phyloP scores from a whole-genome alignment of 2,888 invertebrate genomes.

The Lepidochrysops patricia region DNA sequence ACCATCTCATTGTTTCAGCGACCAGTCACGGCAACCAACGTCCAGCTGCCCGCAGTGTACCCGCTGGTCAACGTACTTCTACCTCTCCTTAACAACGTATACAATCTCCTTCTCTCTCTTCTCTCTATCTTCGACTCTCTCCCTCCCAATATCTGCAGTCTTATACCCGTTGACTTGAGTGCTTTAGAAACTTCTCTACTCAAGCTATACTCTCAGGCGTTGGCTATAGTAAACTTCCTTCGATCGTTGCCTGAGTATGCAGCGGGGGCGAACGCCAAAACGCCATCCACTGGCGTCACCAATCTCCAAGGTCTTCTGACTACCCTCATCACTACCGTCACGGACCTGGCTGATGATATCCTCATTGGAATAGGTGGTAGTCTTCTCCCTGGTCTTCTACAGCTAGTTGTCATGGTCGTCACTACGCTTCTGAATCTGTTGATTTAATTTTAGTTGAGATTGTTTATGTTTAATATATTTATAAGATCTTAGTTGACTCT shows the following conservation, averaged over 20 bases:
- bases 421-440: constrained; percentile 44
- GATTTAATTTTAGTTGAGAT: constrained; percentile 27
- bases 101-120: constrained; percentile 59
- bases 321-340: constrained; percentile 39
- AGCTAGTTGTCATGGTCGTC: constrained; percentile 52
- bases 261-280: constrained; percentile 50
- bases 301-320: constrained; percentile 49
- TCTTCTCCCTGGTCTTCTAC: constrained; percentile 50
- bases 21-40: constrained; percentile 44
- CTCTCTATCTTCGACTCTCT: constrained; percentile 64
- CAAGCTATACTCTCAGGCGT: constrained; percentile 58
- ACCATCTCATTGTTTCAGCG: constrained; percentile 47
- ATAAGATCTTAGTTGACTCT: not conserved
- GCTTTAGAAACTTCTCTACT: constrained; percentile 58
- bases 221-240: constrained; percentile 62
- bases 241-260: constrained; percentile 55
- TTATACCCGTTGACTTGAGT: constrained; percentile 58
- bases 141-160: constrained; percentile 51
- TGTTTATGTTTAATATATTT: constrained; percentile 3
- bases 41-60: constrained; percentile 62
- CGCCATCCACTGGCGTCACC: constrained; percentile 37
- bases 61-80: constrained; percentile 61
- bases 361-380: constrained; percentile 52
- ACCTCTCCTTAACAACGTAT: constrained; percentile 62
- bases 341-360: constrained; percentile 51